Conservation (phyloP, 2,113 vertebrate species). For the Amazona guildingii region DNA sequence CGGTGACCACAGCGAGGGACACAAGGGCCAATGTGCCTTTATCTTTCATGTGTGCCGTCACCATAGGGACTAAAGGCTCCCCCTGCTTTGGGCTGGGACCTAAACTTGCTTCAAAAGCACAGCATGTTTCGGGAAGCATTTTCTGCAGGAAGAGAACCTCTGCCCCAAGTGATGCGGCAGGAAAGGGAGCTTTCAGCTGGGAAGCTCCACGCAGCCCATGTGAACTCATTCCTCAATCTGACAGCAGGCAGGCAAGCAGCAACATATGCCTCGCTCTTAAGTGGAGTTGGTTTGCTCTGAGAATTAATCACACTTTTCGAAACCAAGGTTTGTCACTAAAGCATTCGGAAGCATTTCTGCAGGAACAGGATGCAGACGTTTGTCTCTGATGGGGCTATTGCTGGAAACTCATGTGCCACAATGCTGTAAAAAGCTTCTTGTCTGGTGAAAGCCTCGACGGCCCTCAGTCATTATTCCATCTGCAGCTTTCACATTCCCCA, state of each 20-base stretch:
- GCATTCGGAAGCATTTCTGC: background rate
- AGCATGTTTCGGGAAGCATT: fast-evolving
- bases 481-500: background rate
- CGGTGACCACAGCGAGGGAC: fast-evolving
- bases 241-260: background rate
- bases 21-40: background rate
- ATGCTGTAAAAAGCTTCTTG: background rate
- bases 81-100: fast-evolving
- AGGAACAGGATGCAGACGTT: background rate
- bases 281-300: background rate
- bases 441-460: fast-evolving
- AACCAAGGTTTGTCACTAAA: background rate
- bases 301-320: background rate
- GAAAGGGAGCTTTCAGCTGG: background rate
- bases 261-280: background rate
- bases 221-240: background rate
- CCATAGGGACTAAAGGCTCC: background rate
- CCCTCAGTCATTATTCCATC: background rate
- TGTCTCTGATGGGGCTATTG: background rate
- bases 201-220: fast-evolving
- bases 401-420: background rate
- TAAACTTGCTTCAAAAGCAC: background rate
- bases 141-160: background rate
- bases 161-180: background rate
- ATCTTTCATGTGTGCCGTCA: background rate